A percentile compares a stretch with the other conserved stretches of the same genome.
These are phyloP conservation scores for Acanthosepion pharaonis DNA, from an alignment of 2,888 invertebrate species.

Conservation along the genomic window DNA sequence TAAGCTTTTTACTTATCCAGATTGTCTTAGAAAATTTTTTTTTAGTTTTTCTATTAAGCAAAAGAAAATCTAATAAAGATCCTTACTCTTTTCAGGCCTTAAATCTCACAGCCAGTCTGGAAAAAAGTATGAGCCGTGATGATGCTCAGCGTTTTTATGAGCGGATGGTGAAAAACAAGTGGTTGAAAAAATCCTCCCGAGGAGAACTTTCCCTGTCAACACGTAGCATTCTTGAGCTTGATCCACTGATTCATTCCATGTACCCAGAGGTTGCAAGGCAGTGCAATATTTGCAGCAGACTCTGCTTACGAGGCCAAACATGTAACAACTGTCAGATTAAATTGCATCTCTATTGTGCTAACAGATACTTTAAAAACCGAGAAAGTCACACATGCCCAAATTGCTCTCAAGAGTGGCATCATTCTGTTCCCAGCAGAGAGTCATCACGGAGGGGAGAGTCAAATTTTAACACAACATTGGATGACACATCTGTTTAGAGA, in stretches of 20 bases:
- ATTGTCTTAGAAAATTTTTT: too few species aligned
- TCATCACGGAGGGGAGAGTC: not conserved
- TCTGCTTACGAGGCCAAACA: not conserved
- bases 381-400: not conserved
- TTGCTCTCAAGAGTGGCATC: not conserved
- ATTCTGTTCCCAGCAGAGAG: not conserved
- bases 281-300: conserved; percentile 35
- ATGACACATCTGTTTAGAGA: not conserved
- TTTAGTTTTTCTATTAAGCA: too few species aligned
- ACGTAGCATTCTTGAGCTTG: conserved; percentile 33
- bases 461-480: not conserved
- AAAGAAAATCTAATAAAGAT: not conserved
- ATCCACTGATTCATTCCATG: conserved; percentile 4
- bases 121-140: not conserved
- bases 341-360: conserved; percentile 41
- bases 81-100: not conserved
- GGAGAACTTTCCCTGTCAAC: not conserved
- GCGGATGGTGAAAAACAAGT: conserved; percentile 42
- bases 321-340: not conserved
- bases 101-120: conserved; percentile 16
- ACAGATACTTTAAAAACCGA: conserved; percentile 25
- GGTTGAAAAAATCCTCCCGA: not conserved
- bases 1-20: too few species aligned
- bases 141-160: conserved; percentile 43
- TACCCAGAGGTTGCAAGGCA: conserved; percentile 12